Evolutionary conservation across 1,140 invertebrate species (phyloP).

Genomic region (Fopius arisanus): DNA sequence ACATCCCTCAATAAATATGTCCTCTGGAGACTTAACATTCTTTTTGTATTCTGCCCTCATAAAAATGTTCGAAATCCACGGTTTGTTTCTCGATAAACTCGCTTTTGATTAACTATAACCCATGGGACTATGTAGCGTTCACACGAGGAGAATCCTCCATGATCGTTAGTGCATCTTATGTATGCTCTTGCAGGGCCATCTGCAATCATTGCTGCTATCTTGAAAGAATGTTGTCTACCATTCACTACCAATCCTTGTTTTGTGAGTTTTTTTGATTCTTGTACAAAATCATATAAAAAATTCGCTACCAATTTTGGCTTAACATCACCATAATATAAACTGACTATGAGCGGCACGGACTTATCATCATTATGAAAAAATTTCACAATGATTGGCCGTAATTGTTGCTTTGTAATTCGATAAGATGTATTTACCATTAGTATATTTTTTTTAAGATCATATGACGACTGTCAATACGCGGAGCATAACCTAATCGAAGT

Average conservation of each 20-base stretch:
- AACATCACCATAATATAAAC: neutral
- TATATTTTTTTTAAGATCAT: neutral
- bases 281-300: neutral
- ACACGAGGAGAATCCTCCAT: neutral
- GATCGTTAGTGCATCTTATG: neutral
- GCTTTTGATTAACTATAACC: neutral
- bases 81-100: constrained; percentile 30
- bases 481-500: neutral
- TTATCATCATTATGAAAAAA: neutral
- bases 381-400: neutral
- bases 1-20: neutral
- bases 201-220: neutral
- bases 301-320: neutral
- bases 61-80: neutral
- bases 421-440: neutral
- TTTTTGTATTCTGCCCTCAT: neutral
- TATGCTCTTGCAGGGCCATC: neutral
- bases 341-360: neutral
- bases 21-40: neutral
- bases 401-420: neutral
- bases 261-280: neutral
- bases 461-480: neutral
- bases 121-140: neutral
- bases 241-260: neutral
- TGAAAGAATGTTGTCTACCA: neutral